phyloP scores from a whole-genome alignment of 2,113 vertebrate genomes.

The Myiagra hebetior region DNA sequence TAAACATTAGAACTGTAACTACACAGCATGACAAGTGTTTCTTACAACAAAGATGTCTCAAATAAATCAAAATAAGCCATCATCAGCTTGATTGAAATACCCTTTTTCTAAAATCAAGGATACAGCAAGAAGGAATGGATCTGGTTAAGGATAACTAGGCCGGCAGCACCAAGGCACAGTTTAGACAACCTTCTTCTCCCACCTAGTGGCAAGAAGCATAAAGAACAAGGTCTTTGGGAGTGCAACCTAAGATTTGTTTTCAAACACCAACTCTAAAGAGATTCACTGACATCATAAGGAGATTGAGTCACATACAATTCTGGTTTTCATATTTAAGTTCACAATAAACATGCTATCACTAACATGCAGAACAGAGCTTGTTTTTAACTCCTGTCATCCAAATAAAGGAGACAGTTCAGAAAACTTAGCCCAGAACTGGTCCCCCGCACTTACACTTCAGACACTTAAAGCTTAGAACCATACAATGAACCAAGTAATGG shows the following conservation, averaged over 20 bases:
- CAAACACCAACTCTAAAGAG: neutral
- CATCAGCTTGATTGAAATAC: neutral
- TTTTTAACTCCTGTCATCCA: neutral
- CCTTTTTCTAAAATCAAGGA: neutral
- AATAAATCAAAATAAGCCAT: neutral
- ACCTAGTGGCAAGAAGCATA: slow-evolving; percentile 75
- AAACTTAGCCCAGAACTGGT: neutral
- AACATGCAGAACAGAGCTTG: neutral
- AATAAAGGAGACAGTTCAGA: neutral
- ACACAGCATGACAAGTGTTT: neutral
- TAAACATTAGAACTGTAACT: neutral
- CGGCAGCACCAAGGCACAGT: neutral
- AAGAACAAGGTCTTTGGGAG: slow-evolving; percentile 49
- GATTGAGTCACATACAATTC: neutral
- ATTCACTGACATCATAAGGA: neutral
- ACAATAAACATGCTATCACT: neutral
- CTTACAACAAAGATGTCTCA: neutral
- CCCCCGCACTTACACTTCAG: neutral
- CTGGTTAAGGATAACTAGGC: neutral
- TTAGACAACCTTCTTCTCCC: slow-evolving; percentile 77
- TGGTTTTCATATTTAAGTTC: neutral
- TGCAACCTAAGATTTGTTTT: neutral
- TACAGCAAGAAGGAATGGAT: neutral
- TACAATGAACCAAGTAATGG: neutral
- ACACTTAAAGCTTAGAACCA: neutral